Evolutionary conservation across 2,888 invertebrate species (phyloP).

Genomic region (Amiota communis): DNA sequence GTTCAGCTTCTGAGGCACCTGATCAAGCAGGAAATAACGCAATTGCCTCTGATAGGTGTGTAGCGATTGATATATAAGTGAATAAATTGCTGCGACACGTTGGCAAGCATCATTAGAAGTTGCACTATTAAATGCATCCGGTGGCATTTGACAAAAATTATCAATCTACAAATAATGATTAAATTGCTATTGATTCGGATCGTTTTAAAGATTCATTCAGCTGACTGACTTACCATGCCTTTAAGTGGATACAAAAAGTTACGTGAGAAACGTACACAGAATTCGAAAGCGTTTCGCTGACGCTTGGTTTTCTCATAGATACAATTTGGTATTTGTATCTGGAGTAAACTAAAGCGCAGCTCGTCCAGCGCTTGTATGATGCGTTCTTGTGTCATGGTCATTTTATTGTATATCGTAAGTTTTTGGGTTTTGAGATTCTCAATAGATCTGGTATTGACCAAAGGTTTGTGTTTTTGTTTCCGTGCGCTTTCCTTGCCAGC

Average conservation of each 20-base stretch:
- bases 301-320: conserved; percentile 62
- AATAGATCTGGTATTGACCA: conserved; percentile 51
- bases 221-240: conserved; percentile 74
- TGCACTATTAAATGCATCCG: conserved; percentile 38
- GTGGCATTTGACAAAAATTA: conserved; percentile 35
- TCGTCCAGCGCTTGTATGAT: conserved; percentile 62
- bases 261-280: conserved; percentile 79
- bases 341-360: conserved; percentile 55
- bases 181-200: not conserved
- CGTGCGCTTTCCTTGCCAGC: conserved; percentile 1
- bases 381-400: conserved; percentile 64
- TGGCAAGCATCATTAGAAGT: conserved; percentile 51
- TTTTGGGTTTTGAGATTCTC: conserved; percentile 63
- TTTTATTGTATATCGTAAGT: conserved; percentile 62
- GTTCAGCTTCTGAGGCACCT: conserved; percentile 74
- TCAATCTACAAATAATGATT: not conserved
- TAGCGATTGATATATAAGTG: conserved; percentile 74
- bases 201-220: conserved; percentile 1
- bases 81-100: conserved; percentile 68
- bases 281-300: conserved; percentile 78
- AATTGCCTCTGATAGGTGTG: conserved; percentile 75
- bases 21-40: conserved; percentile 74
- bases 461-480: not conserved
- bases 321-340: conserved; percentile 45
- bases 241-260: conserved; percentile 82